phyloP scores from a whole-genome alignment of 1,140 invertebrate species.

The Drosophila lowei region DNA sequence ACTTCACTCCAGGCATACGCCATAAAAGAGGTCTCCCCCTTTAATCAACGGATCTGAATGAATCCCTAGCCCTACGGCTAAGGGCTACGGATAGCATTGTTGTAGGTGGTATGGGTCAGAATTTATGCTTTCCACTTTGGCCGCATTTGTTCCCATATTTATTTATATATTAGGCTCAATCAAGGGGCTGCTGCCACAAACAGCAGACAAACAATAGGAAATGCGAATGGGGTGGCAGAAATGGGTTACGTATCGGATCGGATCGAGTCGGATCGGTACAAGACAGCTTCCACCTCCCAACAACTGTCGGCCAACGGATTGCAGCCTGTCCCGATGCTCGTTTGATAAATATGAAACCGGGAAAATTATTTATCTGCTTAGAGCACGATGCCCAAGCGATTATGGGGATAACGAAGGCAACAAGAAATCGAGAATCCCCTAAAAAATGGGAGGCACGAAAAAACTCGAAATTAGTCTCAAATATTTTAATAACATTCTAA shows the following conservation, averaged over 20 bases:
- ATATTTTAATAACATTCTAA: conserved; percentile 83
- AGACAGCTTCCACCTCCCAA: not conserved
- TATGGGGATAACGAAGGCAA: conserved; percentile 55
- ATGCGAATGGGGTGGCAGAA: conserved; percentile 55
- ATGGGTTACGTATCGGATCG: conserved; percentile 42
- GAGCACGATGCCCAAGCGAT: conserved; percentile 56
- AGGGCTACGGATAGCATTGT: conserved; percentile 3
- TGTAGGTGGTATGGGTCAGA: conserved; percentile 29
- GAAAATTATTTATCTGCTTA: conserved; percentile 65
- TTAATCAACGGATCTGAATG: not conserved
- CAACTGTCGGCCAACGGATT: conserved; percentile 61
- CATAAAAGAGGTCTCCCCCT: conserved; percentile 40
- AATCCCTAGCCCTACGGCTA: conserved; percentile 11
- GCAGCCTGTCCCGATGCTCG: conserved; percentile 38
- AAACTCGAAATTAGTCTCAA: conserved; percentile 80
- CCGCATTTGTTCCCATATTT: conserved; percentile 71
- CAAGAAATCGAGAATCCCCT: conserved; percentile 40
- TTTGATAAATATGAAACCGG: conserved; percentile 64
- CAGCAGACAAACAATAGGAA: conserved; percentile 47
- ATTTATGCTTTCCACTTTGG: conserved; percentile 69
- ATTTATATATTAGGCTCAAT: conserved; percentile 67
- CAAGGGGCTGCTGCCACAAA: conserved; percentile 43
- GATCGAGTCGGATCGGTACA: conserved; percentile 9
- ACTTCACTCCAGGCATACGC: conserved; percentile 15
- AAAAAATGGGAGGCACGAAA: conserved; percentile 33